Evolutionary conservation across 2,888 invertebrate genomes (phyloP).

Genomic region (Apoda limacodes): DNA sequence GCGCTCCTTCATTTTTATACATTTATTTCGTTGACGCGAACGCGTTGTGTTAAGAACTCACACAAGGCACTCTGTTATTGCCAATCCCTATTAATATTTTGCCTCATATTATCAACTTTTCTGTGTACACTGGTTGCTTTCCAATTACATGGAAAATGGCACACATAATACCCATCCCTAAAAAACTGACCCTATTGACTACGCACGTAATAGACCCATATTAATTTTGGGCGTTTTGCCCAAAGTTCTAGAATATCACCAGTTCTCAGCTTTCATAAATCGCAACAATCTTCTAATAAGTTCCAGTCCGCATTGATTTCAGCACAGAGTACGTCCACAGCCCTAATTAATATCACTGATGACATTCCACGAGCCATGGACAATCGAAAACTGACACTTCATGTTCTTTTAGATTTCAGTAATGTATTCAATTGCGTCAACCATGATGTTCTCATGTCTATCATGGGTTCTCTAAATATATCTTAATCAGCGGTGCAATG

Average conservation of each 20-base stretch:
- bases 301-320: background rate
- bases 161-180: background rate
- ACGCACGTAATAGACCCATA: background rate
- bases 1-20: no score
- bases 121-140: background rate
- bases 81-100: no score
- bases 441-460: constrained; percentile 5
- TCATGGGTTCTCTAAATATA: background rate
- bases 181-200: background rate
- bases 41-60: no score
- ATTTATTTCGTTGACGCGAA: no score
- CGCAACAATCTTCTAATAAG: background rate
- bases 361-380: constrained; percentile 9
- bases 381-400: constrained; percentile 4
- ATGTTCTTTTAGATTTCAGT: constrained; percentile 6
- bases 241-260: background rate
- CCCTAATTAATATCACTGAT: constrained; percentile 8
- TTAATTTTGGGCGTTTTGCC: background rate
- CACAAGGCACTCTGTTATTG: no score
- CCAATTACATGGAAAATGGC: background rate
- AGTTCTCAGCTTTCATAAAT: background rate
- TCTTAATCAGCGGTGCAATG: background rate
- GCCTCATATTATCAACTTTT: background rate
- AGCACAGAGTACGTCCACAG: constrained; percentile 7
- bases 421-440: constrained; percentile 9